Conservation (phyloP, 2,888 invertebrate species). For the Cosmorhoe ocellata region DNA sequence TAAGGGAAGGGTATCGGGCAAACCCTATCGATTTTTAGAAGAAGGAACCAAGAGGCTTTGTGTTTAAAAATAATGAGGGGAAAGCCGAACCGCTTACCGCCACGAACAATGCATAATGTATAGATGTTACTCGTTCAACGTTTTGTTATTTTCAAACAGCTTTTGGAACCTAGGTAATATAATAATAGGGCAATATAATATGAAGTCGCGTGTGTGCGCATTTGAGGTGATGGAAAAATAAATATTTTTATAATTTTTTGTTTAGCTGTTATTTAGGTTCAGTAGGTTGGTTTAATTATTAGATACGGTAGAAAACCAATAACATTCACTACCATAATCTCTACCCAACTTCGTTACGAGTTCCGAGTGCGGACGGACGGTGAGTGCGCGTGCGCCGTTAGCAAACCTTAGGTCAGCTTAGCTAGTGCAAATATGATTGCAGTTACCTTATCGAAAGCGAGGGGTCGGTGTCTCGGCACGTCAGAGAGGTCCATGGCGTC, state of each 20-base stretch:
- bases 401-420: too few species aligned
- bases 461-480: constrained; percentile 84
- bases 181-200: constrained; percentile 8
- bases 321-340: too few species aligned
- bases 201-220: constrained; percentile 13
- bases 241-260: constrained; percentile 21
- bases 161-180: constrained; percentile 15
- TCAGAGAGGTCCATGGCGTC: constrained; percentile 84
- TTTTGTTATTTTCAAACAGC: constrained; percentile 13
- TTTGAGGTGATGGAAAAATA: constrained; percentile 8
- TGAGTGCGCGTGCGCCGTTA: neutral
- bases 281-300: too few species aligned
- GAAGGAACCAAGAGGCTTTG: constrained; percentile 27
- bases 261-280: constrained; percentile 10
- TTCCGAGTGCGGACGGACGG: too few species aligned
- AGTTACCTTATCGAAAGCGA: constrained; percentile 88
- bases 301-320: too few species aligned
- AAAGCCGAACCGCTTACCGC: constrained; percentile 34
- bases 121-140: constrained; percentile 2
- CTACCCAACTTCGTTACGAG: too few species aligned
- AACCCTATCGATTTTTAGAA: constrained; percentile 56
- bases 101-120: constrained; percentile 29
- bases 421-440: too few species aligned
- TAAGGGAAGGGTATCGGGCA: constrained; percentile 20
- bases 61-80: constrained; percentile 48